Evolutionary conservation across 2,113 vertebrate species (phyloP).

Genomic region (Hymenochirus boettgeri): DNA sequence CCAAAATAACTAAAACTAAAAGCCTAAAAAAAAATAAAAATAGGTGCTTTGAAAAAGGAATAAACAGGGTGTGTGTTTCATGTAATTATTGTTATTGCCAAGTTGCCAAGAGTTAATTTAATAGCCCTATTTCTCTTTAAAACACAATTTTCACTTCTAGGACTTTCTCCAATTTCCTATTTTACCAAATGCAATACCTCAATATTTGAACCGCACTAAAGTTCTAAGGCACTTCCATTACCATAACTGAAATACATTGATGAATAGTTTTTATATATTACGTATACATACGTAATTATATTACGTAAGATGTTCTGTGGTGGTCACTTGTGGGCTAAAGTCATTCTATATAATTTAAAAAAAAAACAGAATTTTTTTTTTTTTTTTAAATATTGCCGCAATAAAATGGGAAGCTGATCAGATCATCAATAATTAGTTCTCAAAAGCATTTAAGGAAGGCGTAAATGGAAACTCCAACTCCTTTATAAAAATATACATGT

Average conservation of each 20-base stretch:
- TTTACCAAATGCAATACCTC: slow-evolving; percentile 25
- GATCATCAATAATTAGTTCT: slow-evolving; percentile 80
- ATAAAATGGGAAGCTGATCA: slow-evolving; percentile 56
- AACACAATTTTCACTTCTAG: slow-evolving; percentile 31
- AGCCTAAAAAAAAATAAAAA: slow-evolving; percentile 12
- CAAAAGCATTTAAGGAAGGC: slow-evolving; percentile 64
- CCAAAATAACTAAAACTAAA: slow-evolving; percentile 37
- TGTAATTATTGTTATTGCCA: slow-evolving; percentile 34
- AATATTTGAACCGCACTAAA: not conserved
- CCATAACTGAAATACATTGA: no score
- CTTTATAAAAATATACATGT: slow-evolving; percentile 74
- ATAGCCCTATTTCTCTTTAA: slow-evolving; percentile 3
- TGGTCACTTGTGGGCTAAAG: not conserved
- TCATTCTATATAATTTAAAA: slow-evolving; percentile 55
- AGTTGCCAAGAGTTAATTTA: slow-evolving; percentile 19
- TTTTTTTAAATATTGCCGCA: slow-evolving; percentile 27
- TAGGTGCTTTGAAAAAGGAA: not conserved
- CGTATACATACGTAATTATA: no score
- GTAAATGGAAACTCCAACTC: slow-evolving; percentile 67
- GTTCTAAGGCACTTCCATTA: no score
- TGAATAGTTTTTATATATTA: no score
- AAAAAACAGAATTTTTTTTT: slow-evolving; percentile 59
- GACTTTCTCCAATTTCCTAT: slow-evolving; percentile 35
- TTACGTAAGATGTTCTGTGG: no score
- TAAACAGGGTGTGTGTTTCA: slow-evolving; percentile 6